phyloP scores from a whole-genome alignment of 1,140 invertebrate species.

The Epicauta chinensis region DNA sequence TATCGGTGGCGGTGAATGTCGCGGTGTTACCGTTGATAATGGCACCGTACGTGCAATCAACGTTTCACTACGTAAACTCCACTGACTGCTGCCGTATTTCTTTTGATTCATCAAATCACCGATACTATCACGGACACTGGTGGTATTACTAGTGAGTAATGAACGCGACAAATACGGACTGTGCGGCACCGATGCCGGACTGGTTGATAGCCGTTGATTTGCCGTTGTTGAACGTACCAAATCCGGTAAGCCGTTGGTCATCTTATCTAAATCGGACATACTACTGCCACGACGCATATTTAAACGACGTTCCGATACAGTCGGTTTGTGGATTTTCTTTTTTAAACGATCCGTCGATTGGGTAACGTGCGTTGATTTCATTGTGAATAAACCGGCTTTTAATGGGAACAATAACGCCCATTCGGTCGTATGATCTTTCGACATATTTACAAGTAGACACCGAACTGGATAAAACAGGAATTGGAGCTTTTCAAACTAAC shows the following conservation, averaged over 20 bases:
- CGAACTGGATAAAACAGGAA: no score
- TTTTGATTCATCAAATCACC: conserved; percentile 72
- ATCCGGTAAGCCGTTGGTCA: conserved; percentile 45
- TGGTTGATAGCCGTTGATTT: conserved; percentile 36
- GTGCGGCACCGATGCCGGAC: conserved; percentile 45
- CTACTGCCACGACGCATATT: conserved; percentile 60
- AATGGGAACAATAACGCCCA: conserved; percentile 55
- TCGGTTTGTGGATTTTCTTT: conserved; percentile 22
- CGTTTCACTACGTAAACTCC: conserved; percentile 58
- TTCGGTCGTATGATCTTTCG: conserved; percentile 45
- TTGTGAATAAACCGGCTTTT: conserved; percentile 52
- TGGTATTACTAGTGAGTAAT: conserved; percentile 41
- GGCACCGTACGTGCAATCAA: conserved; percentile 63
- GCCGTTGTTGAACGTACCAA: conserved; percentile 47
- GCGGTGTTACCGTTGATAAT: conserved; percentile 60
- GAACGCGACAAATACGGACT: conserved; percentile 49
- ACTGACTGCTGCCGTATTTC: conserved; percentile 61
- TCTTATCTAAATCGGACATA: conserved; percentile 63
- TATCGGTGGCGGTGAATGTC: conserved; percentile 37
- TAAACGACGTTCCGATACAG: conserved; percentile 11
- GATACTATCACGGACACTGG: conserved; percentile 56
- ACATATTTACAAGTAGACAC: neutral
- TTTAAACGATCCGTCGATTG: conserved; percentile 34
- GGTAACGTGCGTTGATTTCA: conserved; percentile 49
- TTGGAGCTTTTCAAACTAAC: no score